These are phyloP conservation scores for Sebastes vulpes DNA, from an alignment of 2,797 vertebrate species.

Conservation along the genomic window DNA sequence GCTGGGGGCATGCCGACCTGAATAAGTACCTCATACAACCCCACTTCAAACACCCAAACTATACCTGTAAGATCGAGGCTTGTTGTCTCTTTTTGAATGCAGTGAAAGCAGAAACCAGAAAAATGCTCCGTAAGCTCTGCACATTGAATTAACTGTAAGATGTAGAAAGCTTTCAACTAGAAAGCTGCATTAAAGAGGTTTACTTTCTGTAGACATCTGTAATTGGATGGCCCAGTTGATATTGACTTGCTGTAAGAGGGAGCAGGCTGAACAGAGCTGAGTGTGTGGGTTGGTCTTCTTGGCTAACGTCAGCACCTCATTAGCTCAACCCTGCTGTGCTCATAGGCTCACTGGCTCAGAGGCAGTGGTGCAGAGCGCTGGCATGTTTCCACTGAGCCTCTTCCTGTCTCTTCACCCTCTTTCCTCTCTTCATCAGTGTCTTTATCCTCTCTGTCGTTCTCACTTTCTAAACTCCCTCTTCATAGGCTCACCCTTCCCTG, in stretches of 20 bases:
- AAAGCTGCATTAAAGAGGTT: slow-evolving; percentile 11
- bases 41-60: neutral
- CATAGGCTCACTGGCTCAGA: slow-evolving; percentile 50
- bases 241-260: slow-evolving; percentile 38
- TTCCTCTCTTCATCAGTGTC: slow-evolving; percentile 32
- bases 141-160: neutral
- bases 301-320: slow-evolving; percentile 57
- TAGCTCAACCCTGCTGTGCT: slow-evolving; percentile 52
- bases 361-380: slow-evolving; percentile 61
- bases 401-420: slow-evolving; percentile 68
- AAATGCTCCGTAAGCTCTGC: neutral
- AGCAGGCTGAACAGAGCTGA: slow-evolving; percentile 41
- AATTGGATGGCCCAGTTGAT: slow-evolving; percentile 31
- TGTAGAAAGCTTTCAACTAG: neutral
- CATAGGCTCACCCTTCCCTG: slow-evolving; percentile 21
- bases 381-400: slow-evolving; percentile 64
- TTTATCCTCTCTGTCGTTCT: slow-evolving; percentile 17
- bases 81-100: neutral
- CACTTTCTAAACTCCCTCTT: neutral
- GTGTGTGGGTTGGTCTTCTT: slow-evolving; percentile 50
- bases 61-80: neutral
- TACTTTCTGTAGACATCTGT: slow-evolving; percentile 13
- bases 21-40: neutral
- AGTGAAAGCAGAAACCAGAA: neutral
- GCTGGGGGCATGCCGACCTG: neutral